A percentile compares a stretch with the other conserved stretches of the same genome.
phyloP scores from a whole-genome alignment of 2,113 vertebrate genomes.

The Sigmodon hispidus region DNA sequence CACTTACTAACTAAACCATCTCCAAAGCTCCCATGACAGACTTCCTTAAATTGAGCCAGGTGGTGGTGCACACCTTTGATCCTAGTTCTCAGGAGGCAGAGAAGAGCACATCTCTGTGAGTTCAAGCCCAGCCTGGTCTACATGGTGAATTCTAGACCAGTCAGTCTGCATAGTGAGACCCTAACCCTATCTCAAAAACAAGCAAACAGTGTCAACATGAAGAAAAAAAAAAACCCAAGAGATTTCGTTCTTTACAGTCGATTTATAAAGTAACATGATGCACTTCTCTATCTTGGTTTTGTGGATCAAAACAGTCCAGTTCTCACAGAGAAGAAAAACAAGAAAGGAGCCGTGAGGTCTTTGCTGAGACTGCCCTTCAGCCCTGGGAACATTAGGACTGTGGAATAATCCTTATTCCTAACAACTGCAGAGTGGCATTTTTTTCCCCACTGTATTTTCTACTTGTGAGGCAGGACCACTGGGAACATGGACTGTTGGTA shows the following conservation, averaged over 20 bases:
- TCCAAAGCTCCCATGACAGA: not conserved
- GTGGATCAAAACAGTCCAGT: not conserved
- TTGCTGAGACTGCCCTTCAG: not conserved
- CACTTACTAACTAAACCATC: not conserved
- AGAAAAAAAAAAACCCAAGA: not conserved
- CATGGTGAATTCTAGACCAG: not conserved
- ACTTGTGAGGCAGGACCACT: accelerated
- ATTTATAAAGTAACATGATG: not conserved
- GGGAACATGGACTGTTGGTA: not conserved
- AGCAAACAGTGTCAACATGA: not conserved
- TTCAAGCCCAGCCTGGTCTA: not conserved
- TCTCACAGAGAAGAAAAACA: not conserved
- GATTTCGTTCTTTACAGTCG: not conserved
- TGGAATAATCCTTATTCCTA: not conserved
- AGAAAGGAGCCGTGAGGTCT: not conserved
- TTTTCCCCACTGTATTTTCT: not conserved
- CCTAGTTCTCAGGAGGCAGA: not conserved
- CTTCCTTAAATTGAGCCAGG: not conserved
- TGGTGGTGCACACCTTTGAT: not conserved
- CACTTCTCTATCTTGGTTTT: not conserved
- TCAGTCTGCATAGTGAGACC: not conserved
- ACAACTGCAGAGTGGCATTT: not conserved
- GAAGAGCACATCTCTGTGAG: not conserved
- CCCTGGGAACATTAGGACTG: not conserved
- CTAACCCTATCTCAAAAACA: not conserved